Conservation (phyloP, 2,797 vertebrate genomes). For the Lemur catta region DNA sequence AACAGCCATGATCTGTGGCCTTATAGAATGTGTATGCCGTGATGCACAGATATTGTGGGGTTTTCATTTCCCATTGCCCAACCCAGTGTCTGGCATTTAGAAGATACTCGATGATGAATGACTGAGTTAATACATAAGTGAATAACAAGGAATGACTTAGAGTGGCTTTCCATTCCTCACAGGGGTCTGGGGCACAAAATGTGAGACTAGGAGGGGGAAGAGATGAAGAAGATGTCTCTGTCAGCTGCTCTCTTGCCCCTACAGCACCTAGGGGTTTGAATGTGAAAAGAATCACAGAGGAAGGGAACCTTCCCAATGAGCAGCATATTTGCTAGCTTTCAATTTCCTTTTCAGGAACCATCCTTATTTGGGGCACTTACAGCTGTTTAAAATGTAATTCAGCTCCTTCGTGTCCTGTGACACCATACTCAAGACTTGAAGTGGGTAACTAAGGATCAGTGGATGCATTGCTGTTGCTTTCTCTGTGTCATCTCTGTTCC, state of each 20-base stretch:
- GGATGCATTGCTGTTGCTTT: background rate
- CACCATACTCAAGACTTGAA: background rate
- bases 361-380: background rate
- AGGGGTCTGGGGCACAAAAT: background rate
- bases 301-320: background rate
- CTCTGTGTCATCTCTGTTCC: background rate
- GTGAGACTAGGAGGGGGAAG: background rate
- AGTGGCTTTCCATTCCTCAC: background rate
- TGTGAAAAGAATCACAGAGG: background rate
- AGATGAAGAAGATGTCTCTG: background rate
- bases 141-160: background rate
- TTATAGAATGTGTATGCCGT: background rate
- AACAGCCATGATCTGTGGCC: background rate
- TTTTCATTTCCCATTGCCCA: background rate
- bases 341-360: background rate
- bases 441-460: background rate
- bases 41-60: background rate
- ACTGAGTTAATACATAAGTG: background rate
- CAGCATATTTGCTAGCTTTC: background rate
- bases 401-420: background rate
- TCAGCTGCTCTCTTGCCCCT: background rate
- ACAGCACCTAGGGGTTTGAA: background rate
- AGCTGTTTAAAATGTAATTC: background rate
- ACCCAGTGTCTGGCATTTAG: background rate
- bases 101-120: constrained; percentile 17